These are phyloP conservation scores for Cyphomyrus plagiostoma DNA, from an alignment of 2,113 vertebrate species.

Conservation along the genomic window DNA sequence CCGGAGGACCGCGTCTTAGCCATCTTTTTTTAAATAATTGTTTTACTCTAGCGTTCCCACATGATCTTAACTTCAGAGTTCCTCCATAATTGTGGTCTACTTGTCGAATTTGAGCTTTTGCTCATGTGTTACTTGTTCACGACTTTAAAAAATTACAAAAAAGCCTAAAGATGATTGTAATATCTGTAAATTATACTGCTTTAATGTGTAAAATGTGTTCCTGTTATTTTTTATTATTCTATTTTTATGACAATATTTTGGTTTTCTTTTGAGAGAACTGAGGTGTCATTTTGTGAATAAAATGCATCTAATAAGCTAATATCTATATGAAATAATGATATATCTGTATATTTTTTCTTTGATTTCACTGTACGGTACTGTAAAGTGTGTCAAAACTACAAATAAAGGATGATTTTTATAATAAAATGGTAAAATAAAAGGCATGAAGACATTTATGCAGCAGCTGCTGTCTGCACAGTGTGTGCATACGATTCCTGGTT, in stretches of 20 bases:
- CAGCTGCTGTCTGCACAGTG: background rate
- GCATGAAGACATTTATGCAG: slow-evolving; percentile 24
- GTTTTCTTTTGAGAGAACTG: slow-evolving; percentile 66
- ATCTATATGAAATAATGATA: slow-evolving; percentile 67
- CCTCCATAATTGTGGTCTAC: slow-evolving; percentile 41
- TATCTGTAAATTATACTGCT: slow-evolving; percentile 73
- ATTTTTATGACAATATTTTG: slow-evolving; percentile 66
- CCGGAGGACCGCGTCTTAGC: background rate
- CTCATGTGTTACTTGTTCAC: slow-evolving; percentile 61
- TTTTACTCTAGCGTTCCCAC: background rate
- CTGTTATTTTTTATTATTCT: slow-evolving; percentile 77
- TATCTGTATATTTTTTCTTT: slow-evolving; percentile 73
- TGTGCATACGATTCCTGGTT: background rate
- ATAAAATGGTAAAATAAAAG: slow-evolving; percentile 37
- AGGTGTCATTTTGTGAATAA: slow-evolving; percentile 76
- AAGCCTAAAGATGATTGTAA: slow-evolving; percentile 71
- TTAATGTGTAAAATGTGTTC: slow-evolving; percentile 74
- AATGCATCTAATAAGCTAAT: slow-evolving; percentile 74
- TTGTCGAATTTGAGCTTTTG: slow-evolving; percentile 60
- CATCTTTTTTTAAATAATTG: background rate
- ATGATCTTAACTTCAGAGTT: slow-evolving; percentile 52
- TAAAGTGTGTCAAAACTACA: slow-evolving; percentile 74
- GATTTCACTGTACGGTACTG: slow-evolving; percentile 75
- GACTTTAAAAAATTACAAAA: slow-evolving; percentile 52
- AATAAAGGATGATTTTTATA: slow-evolving; percentile 73